These are phyloP conservation scores for Bergia sp. DNA, from an alignment of 92 coral and sea anemone species.

Conservation along the genomic window DNA sequence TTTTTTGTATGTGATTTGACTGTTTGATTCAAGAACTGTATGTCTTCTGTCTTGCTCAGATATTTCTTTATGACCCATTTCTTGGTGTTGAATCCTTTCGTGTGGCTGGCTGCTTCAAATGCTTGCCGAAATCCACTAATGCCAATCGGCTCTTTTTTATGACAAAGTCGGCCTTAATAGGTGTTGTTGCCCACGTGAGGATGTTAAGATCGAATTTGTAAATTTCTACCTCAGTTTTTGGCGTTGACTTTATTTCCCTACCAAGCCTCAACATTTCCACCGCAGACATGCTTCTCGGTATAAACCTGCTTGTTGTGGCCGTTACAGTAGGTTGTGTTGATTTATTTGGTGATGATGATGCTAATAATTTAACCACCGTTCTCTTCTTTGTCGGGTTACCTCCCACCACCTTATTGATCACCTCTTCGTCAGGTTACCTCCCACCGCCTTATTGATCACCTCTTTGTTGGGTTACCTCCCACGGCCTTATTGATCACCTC, in stretches of 20 bases:
- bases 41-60: constrained; percentile 58
- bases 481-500: too few species aligned
- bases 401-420: too few species aligned
- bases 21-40: constrained; percentile 59
- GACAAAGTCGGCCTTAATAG: constrained; percentile 52
- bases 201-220: constrained; percentile 53
- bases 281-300: constrained; percentile 65
- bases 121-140: constrained; percentile 65
- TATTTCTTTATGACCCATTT: constrained; percentile 70
- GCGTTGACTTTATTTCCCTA: constrained; percentile 54
- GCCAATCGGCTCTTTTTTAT: constrained; percentile 62
- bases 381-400: background rate
- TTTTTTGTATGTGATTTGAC: constrained; percentile 73
- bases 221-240: constrained; percentile 48
- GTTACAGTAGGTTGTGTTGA: background rate
- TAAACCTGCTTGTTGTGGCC: constrained; percentile 58
- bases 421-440: background rate
- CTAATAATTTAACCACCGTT: background rate
- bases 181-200: constrained; percentile 57
- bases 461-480: too few species aligned
- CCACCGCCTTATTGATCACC: background rate
- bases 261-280: constrained; percentile 71
- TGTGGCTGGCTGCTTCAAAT: constrained; percentile 56
- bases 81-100: constrained; percentile 42
- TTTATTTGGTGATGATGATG: background rate